phyloP scores from a whole-genome alignment of 2,797 vertebrate genomes.

The Pempheris klunzingeri region DNA sequence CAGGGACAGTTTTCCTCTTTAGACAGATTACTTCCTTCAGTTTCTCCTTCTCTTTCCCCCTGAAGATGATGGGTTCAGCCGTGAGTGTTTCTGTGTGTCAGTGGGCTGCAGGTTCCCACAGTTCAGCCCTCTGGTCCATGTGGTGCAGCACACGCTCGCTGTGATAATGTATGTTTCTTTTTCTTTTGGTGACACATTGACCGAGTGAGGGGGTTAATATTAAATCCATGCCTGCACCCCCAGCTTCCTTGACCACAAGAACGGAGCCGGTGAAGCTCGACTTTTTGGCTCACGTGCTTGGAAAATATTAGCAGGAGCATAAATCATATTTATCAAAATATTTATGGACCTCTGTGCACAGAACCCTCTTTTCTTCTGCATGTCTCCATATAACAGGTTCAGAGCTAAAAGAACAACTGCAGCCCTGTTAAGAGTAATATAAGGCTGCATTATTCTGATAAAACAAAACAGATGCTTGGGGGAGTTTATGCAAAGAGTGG shows the following conservation, averaged over 20 bases:
- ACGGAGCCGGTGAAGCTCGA: slow-evolving; percentile 50
- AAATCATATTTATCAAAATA: slow-evolving; percentile 84
- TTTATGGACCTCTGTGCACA: slow-evolving; percentile 66
- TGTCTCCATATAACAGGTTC: slow-evolving; percentile 40
- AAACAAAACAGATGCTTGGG: slow-evolving; percentile 80
- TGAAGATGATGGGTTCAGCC: slow-evolving; percentile 48
- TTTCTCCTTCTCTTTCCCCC: slow-evolving; percentile 7
- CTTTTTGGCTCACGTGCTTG: slow-evolving; percentile 74
- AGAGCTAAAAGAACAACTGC: slow-evolving; percentile 52
- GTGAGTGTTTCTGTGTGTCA: slow-evolving; percentile 27
- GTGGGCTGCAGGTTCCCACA: slow-evolving; percentile 37
- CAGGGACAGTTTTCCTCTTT: background rate
- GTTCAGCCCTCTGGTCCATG: slow-evolving; percentile 40
- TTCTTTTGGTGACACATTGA: slow-evolving; percentile 69
- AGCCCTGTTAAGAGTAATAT: slow-evolving; percentile 56
- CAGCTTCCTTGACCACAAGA: slow-evolving; percentile 73
- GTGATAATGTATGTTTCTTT: slow-evolving; percentile 40
- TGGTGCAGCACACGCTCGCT: slow-evolving; percentile 33
- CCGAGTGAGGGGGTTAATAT: slow-evolving; percentile 65
- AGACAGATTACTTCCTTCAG: background rate
- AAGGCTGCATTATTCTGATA: slow-evolving; percentile 75
- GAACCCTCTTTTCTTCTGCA: slow-evolving; percentile 55
- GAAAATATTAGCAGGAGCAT: slow-evolving; percentile 85
- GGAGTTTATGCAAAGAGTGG: slow-evolving; percentile 52
- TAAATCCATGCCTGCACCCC: slow-evolving; percentile 73